phyloP scores from a whole-genome alignment of 2,888 invertebrate species.

The Coleophora flavipennella region DNA sequence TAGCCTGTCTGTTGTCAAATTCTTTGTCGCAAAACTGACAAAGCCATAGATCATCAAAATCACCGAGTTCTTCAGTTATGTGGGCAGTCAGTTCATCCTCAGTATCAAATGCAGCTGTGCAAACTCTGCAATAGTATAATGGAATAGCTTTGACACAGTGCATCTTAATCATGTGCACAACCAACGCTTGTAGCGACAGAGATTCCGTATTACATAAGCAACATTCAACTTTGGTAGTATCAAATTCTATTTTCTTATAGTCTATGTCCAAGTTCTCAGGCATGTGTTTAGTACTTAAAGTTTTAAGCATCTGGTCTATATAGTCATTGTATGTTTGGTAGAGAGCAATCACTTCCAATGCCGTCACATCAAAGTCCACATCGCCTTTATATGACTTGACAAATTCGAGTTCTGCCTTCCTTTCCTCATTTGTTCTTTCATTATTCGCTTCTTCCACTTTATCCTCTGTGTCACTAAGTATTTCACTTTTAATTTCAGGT shows the following conservation, averaged over 20 bases:
- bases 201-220: constrained; percentile 39
- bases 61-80: constrained; percentile 37
- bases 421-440: constrained; percentile 15
- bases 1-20: constrained; percentile 46
- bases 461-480: constrained; percentile 20
- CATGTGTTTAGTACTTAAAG: constrained; percentile 37
- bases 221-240: constrained; percentile 33
- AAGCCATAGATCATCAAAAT: constrained; percentile 59
- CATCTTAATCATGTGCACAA: constrained; percentile 47
- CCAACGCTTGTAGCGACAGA: constrained; percentile 29
- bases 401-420: constrained; percentile 16
- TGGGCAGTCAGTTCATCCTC: constrained; percentile 43
- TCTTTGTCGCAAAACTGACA: constrained; percentile 69
- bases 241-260: constrained; percentile 32
- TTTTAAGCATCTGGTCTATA: constrained; percentile 30
- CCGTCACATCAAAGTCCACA: constrained; percentile 60
- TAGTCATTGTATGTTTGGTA: constrained; percentile 59
- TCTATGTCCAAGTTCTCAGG: constrained; percentile 39
- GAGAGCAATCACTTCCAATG: constrained; percentile 53
- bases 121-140: constrained; percentile 50
- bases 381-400: constrained; percentile 43
- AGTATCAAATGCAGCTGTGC: constrained; percentile 48
- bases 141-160: constrained; percentile 47
- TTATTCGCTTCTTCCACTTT: constrained; percentile 17
- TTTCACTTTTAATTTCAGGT: constrained; percentile 29